Evolutionary conservation across 2,113 vertebrate species (phyloP).

Genomic region (Scalopus aquaticus): DNA sequence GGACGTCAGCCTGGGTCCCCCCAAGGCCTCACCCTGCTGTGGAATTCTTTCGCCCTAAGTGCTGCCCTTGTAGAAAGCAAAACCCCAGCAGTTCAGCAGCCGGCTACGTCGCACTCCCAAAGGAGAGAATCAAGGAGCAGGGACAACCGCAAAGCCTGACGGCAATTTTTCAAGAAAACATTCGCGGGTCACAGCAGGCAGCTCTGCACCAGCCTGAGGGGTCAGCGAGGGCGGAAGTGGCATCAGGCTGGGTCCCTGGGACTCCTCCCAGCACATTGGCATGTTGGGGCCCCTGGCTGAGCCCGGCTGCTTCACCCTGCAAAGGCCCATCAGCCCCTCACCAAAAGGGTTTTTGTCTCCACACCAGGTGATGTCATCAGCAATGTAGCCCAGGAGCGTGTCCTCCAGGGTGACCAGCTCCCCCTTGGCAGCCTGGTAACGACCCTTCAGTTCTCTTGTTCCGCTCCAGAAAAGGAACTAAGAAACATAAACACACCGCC

Average conservation of each 20-base stretch:
- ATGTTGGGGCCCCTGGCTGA: background rate
- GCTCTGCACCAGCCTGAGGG: fast-evolving
- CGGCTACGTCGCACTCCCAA: background rate
- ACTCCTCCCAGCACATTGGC: fast-evolving
- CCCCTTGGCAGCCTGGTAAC: conserved; percentile 57
- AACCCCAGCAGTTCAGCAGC: background rate
- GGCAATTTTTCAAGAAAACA: background rate
- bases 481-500: background rate
- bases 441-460: conserved; percentile 84
- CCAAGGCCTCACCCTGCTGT: background rate
- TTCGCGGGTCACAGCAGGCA: fast-evolving
- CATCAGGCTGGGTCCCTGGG: too few species aligned
- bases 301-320: background rate
- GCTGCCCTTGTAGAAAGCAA: background rate
- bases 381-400: conserved; percentile 88
- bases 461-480: conserved; percentile 95
- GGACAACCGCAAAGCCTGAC: background rate
- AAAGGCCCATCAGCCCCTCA: conserved; percentile 44
- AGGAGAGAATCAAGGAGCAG: background rate
- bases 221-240: background rate
- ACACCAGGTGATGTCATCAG: conserved; percentile 90
- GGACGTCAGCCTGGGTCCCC: background rate
- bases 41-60: background rate
- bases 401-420: conserved; percentile 90
- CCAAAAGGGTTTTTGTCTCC: conserved; percentile 81